Conservation (phyloP, 92 coral and sea anemone species). For the Scolanthus callimorphus region DNA sequence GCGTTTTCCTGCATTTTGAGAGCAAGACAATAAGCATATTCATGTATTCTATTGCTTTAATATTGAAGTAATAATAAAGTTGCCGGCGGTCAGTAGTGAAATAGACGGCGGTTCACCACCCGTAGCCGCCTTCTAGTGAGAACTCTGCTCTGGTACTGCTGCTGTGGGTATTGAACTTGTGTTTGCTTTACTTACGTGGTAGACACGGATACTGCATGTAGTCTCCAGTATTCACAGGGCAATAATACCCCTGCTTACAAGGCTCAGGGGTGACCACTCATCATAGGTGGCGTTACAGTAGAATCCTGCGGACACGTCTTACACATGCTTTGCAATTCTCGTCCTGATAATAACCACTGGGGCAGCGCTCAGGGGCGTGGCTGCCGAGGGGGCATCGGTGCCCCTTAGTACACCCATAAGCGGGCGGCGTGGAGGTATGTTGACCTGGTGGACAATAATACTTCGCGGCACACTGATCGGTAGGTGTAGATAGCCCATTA, state of each 20-base stretch:
- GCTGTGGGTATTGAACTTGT: too few relatives aligned
- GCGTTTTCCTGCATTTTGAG: too few relatives aligned
- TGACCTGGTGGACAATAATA: constrained; percentile 96
- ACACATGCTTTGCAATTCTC: constrained; percentile 74
- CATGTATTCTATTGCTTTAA: too few relatives aligned
- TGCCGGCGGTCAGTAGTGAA: too few relatives aligned
- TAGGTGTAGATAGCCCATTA: constrained; percentile 65
- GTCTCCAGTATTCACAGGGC: constrained; percentile 75
- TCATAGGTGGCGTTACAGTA: constrained; percentile 83
- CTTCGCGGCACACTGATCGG: constrained; percentile 61
- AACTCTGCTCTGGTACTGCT: too few relatives aligned
- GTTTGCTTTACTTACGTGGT: constrained; percentile 91
- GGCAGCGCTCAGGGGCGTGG: constrained; percentile 67
- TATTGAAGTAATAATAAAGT: too few relatives aligned
- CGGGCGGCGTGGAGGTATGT: constrained; percentile 65
- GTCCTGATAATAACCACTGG: constrained; percentile 87
- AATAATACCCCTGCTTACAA: constrained; percentile 81
- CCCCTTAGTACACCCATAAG: constrained; percentile 69
- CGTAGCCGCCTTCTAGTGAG: too few relatives aligned
- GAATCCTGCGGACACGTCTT: too few relatives aligned
- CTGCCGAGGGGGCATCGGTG: constrained; percentile 81
- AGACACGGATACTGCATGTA: constrained; percentile 87
- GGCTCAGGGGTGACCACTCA: constrained; percentile 72
- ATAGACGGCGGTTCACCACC: too few relatives aligned
- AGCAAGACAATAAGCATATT: too few relatives aligned